phyloP scores from a whole-genome alignment of 2,888 invertebrate genomes.

The Chaitophorus viminalis region DNA sequence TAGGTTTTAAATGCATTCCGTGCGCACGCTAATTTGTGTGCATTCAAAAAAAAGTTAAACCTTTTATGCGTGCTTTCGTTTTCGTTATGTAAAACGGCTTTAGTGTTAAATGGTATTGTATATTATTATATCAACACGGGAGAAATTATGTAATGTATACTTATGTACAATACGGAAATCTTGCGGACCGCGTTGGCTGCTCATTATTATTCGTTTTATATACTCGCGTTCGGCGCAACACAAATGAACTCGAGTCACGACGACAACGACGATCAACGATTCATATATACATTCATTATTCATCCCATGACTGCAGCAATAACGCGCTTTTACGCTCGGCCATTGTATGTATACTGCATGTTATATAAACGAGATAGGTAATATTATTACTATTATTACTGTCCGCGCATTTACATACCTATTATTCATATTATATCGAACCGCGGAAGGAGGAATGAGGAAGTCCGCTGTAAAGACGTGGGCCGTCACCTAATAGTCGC shows the following conservation, averaged over 20 bases:
- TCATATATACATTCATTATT: no score
- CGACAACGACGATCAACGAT: background rate
- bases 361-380: background rate
- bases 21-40: background rate
- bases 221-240: background rate
- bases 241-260: background rate
- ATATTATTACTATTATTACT: background rate
- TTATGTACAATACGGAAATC: background rate
- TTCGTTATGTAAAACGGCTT: background rate
- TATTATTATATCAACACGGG: no score
- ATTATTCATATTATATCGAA: background rate
- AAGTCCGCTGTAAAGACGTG: background rate
- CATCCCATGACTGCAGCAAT: background rate
- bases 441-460: constrained; percentile 24
- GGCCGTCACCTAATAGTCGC: no score
- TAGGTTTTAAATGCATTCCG: no score
- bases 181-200: background rate
- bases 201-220: background rate
- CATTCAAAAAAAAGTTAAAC: background rate
- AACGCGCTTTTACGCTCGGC: background rate
- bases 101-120: no score
- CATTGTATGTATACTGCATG: background rate
- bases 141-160: no score
- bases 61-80: background rate
- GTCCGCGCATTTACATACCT: background rate